These are phyloP conservation scores for Lemur catta DNA, from an alignment of 2,797 vertebrate species.

Conservation along the genomic window DNA sequence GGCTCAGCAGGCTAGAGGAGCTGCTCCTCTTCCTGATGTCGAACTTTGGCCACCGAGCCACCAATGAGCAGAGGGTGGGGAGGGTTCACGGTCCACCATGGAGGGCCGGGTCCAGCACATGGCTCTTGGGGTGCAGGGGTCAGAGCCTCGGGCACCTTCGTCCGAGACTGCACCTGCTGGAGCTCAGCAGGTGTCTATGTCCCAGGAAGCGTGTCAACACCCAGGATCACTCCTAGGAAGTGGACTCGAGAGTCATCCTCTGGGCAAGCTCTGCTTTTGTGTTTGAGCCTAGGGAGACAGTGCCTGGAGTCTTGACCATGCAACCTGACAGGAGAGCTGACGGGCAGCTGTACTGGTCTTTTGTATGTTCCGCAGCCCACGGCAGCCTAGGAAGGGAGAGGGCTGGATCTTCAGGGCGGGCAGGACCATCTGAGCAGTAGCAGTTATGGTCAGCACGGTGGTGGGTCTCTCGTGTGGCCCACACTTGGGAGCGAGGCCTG, in stretches of 20 bases:
- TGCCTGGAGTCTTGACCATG: background rate
- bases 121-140: too few relatives aligned
- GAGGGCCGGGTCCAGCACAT: background rate
- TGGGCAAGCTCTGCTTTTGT: background rate
- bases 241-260: background rate
- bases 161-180: background rate
- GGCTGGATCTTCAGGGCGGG: background rate
- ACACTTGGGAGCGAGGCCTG: background rate
- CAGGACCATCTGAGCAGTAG: background rate
- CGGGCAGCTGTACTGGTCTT: background rate
- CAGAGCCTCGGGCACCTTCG: background rate
- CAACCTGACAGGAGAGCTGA: background rate
- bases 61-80: too few relatives aligned
- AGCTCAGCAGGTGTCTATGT: background rate
- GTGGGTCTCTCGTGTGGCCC: background rate
- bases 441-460: background rate
- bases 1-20: background rate
- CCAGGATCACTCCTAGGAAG: background rate
- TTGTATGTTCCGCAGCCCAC: background rate
- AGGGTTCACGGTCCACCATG: background rate
- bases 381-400: too few relatives aligned
- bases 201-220: background rate
- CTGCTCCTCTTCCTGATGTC: rapidly evolving
- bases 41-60: too few relatives aligned
- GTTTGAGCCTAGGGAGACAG: background rate